Base-by-base conservation (phyloP, 2,888 invertebrate species). In the Apamea sordens region DNA sequence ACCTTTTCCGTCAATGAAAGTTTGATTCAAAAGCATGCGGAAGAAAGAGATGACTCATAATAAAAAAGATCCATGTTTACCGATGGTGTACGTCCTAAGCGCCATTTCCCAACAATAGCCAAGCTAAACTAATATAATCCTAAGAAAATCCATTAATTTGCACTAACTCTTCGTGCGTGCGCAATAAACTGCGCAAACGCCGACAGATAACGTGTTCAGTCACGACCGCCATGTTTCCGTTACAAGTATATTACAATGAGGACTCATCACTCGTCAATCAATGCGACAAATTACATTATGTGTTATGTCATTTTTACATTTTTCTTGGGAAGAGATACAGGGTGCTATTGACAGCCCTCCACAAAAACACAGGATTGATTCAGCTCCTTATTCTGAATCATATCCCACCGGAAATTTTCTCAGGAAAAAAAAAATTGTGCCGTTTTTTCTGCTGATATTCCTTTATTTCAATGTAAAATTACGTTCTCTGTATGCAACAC, bases 191-290 rank as follows among this genome's bases (percentile, higher is more conserved):
- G 59, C 65, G 68, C 65, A 67, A 11, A 44, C 71, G 79, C 82
- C 82, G 82, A 84, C 84, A 82, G 84, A 85, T 82, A 78, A 56
- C 41, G 1, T 70, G 64, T 36, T 21, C 61, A 65, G 85, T 84
- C 84, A 84, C 84, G 84, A 82, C 11, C n/a, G n/a, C 2, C 72
- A 72, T 77, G 85, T 82, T 85, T 84, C 84, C 84, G 74, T 73
- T 78, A 69, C 61, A 73, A 28, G 73, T 59, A 32, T 71, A 84
- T 73, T 82, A 82, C 72, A 86, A 73, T 73, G 76, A 65, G 64
- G 59, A 21, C 47, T 56, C 64, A 59, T 72, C 61, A 73, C 15
- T n/a, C 65, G 53, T 82, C 74, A 73, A 65, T 85, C 73, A 81
- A 15, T 65, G 47, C 78, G 65, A 82, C 85, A 82, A 72, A 82